These are phyloP conservation scores for Candidula unifasciata DNA, from an alignment of 2,888 invertebrate genomes.

Conservation along the genomic window DNA sequence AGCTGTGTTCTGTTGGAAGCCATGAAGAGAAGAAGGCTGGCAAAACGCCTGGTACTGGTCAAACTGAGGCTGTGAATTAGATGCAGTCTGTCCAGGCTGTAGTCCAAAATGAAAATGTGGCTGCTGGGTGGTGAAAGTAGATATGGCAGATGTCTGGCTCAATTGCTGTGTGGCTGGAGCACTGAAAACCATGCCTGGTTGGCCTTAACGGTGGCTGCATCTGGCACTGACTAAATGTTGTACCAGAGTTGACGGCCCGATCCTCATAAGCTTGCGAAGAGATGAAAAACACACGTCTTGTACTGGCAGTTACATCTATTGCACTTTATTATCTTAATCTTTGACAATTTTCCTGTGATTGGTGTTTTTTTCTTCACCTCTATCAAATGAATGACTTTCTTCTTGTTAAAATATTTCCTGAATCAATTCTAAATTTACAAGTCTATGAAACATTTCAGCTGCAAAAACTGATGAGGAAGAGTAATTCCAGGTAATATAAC, in stretches of 20 bases:
- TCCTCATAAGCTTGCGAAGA: slow-evolving; percentile 18
- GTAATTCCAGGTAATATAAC: too few species aligned
- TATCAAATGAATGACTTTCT: too few species aligned
- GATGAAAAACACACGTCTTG: slow-evolving; percentile 5
- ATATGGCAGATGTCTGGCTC: background rate
- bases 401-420: too few species aligned
- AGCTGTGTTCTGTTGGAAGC: background rate
- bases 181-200: background rate
- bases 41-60: slow-evolving; percentile 15
- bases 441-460: too few species aligned
- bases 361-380: too few species aligned
- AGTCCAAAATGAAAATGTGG: background rate
- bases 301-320: too few species aligned
- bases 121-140: slow-evolving; percentile 17
- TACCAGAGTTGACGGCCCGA: background rate
- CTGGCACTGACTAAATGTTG: background rate
- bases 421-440: too few species aligned
- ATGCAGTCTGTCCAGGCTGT: background rate
- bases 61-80: background rate
- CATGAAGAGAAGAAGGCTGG: slow-evolving; percentile 4
- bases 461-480: too few species aligned
- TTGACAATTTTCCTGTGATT: too few species aligned
- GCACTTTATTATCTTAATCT: too few species aligned
- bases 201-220: background rate
- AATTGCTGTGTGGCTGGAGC: background rate